phyloP scores from a whole-genome alignment of 1,140 invertebrate genomes.

The Calliopsis andreniformis region DNA sequence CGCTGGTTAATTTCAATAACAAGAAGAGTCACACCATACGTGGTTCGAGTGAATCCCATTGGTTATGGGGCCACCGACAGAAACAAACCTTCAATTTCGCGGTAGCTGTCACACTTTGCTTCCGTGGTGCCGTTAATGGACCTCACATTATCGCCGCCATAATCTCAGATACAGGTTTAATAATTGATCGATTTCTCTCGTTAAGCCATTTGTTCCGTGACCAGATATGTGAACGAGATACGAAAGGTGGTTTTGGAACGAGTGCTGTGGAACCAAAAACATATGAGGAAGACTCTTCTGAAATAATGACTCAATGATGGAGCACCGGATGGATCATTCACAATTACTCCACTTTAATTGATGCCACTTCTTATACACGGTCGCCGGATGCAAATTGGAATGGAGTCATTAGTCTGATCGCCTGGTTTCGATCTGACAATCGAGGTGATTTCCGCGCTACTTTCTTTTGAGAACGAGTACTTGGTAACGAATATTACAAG shows the following conservation, averaged over 20 bases:
- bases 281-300: background rate
- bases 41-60: constrained; percentile 32
- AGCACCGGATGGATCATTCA: too few species aligned
- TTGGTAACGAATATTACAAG: too few species aligned
- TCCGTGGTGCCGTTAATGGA: constrained; percentile 20
- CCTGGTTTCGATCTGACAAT: too few species aligned
- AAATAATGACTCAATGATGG: background rate
- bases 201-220: constrained; percentile 8
- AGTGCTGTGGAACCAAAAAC: too few species aligned
- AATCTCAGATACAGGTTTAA: constrained; percentile 4
- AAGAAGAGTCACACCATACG: constrained; percentile 46
- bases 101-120: background rate
- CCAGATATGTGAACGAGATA: background rate
- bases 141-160: constrained; percentile 35
- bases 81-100: constrained; percentile 37
- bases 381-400: too few species aligned
- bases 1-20: constrained; percentile 75
- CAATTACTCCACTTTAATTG: too few species aligned
- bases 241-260: background rate
- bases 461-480: too few species aligned
- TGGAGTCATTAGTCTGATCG: too few species aligned
- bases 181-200: constrained; percentile 57
- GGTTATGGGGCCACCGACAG: background rate
- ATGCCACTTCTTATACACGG: too few species aligned
- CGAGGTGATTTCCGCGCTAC: too few species aligned